Evolutionary conservation across 2,888 invertebrate genomes (phyloP), one percentile per base, ranked within the genome.

Genomic region (Crocallis elinguaria): DNA sequence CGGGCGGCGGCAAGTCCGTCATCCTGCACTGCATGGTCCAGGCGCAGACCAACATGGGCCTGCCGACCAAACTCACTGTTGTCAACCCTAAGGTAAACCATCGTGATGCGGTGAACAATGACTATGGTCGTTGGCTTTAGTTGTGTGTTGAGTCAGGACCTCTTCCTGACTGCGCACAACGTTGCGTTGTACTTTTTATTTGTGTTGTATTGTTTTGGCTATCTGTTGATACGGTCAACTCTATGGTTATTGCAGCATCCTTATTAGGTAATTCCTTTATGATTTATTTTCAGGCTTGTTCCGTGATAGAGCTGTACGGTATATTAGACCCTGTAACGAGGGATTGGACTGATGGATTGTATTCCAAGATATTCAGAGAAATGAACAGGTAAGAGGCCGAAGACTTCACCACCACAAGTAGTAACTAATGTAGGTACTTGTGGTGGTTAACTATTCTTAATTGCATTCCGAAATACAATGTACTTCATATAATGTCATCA

Each of bases 301-400:
- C 96, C 1, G 97, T 98, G 1, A 93, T 96, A 57, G 98, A 98
- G 82, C 91, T 98, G 13, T 98, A 98, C 71, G 98, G 98, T 0
- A 94, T 96, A 59, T 87, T 98, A 42, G 97, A 98, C 82, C 96
- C 97, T 0, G 92, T 94, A 12, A 96, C 97, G 0, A 92, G 98
- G 71, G 98, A 98, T 80, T 98, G 98, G 98, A 96, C 96, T 0
- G 98, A 98, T 78, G 98, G 98, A 7, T 88, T 98, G 29, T 93
- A 98, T 65, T 98, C 98, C 1, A 96, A 94, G 77, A 97, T 98
- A 75, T 98, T 98, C 85, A 93, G 98, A 37, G 97, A 97, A 77
- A 95, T 98, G 86, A 98, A 98, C 87, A 95, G 93, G 87, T 96
- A 68, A 61, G 94, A 0, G 30, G 4, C 12, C 12, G 9, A 9